A percentile compares a stretch with the other conserved stretches of the same genome.
phyloP scores from a whole-genome alignment of 2,888 invertebrate species.

The Conchocele bisecta region DNA sequence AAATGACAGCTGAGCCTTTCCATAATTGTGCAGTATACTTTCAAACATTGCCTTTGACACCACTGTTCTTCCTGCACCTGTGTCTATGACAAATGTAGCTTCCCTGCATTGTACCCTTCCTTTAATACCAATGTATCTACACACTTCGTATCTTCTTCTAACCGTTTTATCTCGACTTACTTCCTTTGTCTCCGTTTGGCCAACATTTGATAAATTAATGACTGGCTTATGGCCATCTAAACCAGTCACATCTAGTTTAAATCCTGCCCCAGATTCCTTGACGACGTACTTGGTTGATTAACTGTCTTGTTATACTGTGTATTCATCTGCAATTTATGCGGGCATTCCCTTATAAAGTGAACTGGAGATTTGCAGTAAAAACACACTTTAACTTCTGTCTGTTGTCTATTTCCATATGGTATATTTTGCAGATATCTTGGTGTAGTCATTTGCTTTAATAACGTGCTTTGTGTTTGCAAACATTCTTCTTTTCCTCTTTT shows the following conservation, averaged over 20 bases:
- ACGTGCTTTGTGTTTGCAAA: too few species aligned
- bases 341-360: too few species aligned
- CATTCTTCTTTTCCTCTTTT: too few species aligned
- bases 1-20: too few species aligned
- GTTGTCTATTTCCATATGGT: too few species aligned
- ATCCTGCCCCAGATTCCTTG: neutral
- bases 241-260: slow-evolving; percentile 36
- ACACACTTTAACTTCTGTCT: too few species aligned
- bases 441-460: too few species aligned
- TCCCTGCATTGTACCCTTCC: slow-evolving; percentile 2
- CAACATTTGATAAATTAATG: too few species aligned
- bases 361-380: too few species aligned
- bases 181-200: too few species aligned
- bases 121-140: slow-evolving; percentile 18
- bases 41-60: slow-evolving; percentile 12
- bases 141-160: slow-evolving; percentile 10
- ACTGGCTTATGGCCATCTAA: slow-evolving; percentile 20
- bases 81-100: slow-evolving; percentile 22
- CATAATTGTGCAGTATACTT: slow-evolving; percentile 3
- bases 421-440: too few species aligned
- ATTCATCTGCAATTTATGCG: slow-evolving; percentile 17
- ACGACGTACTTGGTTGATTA: neutral
- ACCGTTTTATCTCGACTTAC: slow-evolving; percentile 14
- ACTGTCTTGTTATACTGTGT: slow-evolving; percentile 7
- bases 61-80: slow-evolving; percentile 14